Evolutionary conservation across 2,113 vertebrate species (phyloP).

Genomic region (Eulemur rufifrons): DNA sequence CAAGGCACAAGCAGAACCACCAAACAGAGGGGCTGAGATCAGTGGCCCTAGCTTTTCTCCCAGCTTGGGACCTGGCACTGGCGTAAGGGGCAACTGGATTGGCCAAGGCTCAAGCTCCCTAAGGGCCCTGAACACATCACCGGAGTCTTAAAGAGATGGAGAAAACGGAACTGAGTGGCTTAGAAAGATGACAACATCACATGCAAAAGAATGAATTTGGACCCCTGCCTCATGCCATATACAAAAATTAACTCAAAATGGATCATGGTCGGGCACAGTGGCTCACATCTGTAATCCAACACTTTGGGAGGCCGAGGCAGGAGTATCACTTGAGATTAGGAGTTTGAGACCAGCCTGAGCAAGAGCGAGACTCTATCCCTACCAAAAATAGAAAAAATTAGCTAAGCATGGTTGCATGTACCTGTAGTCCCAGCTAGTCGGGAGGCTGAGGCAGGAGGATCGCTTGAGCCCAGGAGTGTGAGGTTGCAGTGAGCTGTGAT

Average conservation of each 20-base stretch:
- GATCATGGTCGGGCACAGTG: no score
- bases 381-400: no score
- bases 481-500: no score
- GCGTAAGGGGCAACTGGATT: neutral
- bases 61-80: neutral
- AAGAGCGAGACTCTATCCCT: no score
- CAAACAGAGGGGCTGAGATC: neutral
- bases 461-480: no score
- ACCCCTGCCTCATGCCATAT: neutral
- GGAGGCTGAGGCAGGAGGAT: neutral
- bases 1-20: neutral
- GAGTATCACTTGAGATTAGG: no score
- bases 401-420: accelerated
- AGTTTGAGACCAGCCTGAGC: no score
- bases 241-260: neutral
- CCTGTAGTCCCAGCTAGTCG: no score
- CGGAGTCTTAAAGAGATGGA: neutral
- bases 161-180: neutral
- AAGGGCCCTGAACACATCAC: neutral
- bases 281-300: no score
- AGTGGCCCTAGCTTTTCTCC: neutral
- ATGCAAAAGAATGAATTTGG: neutral
- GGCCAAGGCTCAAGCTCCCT: no score
- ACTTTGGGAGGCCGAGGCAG: no score
- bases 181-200: neutral